Conservation (phyloP, 1,140 invertebrate genomes). For the Cydia strobilella region DNA sequence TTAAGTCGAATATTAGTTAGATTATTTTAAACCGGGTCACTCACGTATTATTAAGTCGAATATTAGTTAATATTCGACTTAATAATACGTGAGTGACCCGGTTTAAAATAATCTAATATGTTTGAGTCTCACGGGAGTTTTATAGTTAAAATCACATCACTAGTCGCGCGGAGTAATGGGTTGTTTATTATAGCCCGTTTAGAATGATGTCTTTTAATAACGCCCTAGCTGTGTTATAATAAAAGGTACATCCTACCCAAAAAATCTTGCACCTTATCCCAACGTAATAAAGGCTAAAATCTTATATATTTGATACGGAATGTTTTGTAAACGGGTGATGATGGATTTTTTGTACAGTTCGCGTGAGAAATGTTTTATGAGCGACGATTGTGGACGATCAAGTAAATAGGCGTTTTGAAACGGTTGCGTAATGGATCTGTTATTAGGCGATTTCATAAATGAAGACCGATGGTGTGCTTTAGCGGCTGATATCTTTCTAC, state of each 20-base stretch:
- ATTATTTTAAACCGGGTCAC: no score
- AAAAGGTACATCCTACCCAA: slow-evolving; percentile 36
- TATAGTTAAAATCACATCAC: no score
- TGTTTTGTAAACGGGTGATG: neutral
- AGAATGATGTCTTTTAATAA: slow-evolving; percentile 67
- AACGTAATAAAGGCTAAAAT: neutral
- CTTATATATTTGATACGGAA: neutral
- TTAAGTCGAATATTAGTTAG: no score
- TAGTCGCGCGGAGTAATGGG: slow-evolving; percentile 47
- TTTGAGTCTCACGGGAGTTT: no score
- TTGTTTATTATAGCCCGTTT: slow-evolving; percentile 62
- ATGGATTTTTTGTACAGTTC: slow-evolving; percentile 13
- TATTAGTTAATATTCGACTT: no score
- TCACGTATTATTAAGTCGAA: no score
- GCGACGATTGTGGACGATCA: neutral
- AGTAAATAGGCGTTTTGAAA: neutral
- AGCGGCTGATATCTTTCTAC: no score
- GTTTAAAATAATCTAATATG: no score
- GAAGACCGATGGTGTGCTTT: no score
- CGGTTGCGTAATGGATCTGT: neutral
- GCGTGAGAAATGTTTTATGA: neutral
- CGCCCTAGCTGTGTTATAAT: slow-evolving; percentile 41
- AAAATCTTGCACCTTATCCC: neutral
- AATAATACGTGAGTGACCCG: no score
- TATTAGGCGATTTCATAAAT: neutral